Percentiles rank a stretch among this genome's conserved stretches.
Evolutionary conservation across 2,888 invertebrate genomes (phyloP).

Genomic region (Polymixis lichenea): DNA sequence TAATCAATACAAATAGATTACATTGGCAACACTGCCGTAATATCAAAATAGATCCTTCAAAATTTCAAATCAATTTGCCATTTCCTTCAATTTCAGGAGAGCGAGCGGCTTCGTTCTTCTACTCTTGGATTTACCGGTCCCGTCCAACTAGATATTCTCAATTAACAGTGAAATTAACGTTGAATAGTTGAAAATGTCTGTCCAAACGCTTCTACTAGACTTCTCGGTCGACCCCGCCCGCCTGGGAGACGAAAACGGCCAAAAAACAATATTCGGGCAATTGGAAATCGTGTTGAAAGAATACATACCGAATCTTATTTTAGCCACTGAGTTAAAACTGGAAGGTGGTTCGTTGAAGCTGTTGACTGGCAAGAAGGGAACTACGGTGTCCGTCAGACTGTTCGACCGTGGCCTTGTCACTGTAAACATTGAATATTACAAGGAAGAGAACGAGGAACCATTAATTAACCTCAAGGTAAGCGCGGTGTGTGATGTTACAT

Average conservation of each 20-base stretch:
- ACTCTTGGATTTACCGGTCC: constrained; percentile 73
- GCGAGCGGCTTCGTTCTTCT: constrained; percentile 46
- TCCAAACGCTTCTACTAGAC: constrained; percentile 94
- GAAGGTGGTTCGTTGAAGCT: constrained; percentile 93
- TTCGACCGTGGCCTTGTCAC: constrained; percentile 94
- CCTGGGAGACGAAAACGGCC: constrained; percentile 92
- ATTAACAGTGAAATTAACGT: constrained; percentile 62
- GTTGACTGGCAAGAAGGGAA: constrained; percentile 93
- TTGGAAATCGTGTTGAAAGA: constrained; percentile 93
- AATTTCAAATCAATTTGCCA: constrained; percentile 54
- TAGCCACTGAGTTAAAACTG: constrained; percentile 92
- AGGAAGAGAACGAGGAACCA: constrained; percentile 93
- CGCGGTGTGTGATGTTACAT: constrained; percentile 39
- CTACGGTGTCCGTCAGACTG: constrained; percentile 93
- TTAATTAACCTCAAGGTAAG: constrained; percentile 94
- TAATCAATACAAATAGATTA: constrained; percentile 33
- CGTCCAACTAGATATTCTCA: constrained; percentile 71
- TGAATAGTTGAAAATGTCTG: constrained; percentile 91
- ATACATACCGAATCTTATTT: constrained; percentile 93
- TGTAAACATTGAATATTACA: constrained; percentile 95
- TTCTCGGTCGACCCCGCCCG: constrained; percentile 94
- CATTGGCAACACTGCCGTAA: constrained; percentile 37
- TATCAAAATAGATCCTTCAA: constrained; percentile 56
- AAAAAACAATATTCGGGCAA: constrained; percentile 92
- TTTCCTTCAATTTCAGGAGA: constrained; percentile 57